phyloP scores from a whole-genome alignment of 2,113 vertebrate genomes.

The Suncus etruscus region DNA sequence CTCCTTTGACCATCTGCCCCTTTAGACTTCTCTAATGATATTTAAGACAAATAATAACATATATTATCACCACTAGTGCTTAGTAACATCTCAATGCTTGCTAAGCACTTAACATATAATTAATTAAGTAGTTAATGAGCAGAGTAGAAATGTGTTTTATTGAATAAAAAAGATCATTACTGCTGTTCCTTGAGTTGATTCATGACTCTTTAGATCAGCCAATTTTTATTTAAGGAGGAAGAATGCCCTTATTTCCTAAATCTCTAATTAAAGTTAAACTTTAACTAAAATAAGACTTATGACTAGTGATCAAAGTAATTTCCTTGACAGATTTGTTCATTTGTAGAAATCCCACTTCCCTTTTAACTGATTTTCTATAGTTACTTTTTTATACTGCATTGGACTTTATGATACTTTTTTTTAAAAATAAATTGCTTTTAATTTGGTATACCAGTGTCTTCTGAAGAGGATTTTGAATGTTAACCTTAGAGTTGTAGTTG shows the following conservation, averaged over 20 bases:
- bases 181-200: slow-evolving; percentile 3
- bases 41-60: not conserved
- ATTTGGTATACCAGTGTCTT: slow-evolving; percentile 30
- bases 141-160: not conserved
- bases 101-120: not conserved
- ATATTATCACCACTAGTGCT: not conserved
- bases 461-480: slow-evolving; percentile 44
- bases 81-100: not conserved
- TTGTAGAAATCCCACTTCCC: slow-evolving; percentile 19
- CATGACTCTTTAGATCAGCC: not conserved
- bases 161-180: not conserved
- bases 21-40: not conserved
- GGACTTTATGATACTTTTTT: slow-evolving; percentile 23
- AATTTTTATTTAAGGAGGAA: slow-evolving; percentile 25
- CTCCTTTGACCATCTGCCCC: not conserved
- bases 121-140: slow-evolving; percentile 26
- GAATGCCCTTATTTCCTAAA: slow-evolving; percentile 20
- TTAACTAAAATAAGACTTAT: slow-evolving; percentile 53
- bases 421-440: slow-evolving; percentile 1
- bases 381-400: not conserved
- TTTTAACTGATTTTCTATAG: slow-evolving; percentile 14
- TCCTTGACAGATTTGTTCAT: slow-evolving; percentile 49
- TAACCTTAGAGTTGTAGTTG: slow-evolving; percentile 29
- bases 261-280: slow-evolving; percentile 13
- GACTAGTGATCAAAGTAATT: slow-evolving; percentile 17